Conservation (phyloP, 1,140 invertebrate genomes). For the Drosophila parvula region DNA sequence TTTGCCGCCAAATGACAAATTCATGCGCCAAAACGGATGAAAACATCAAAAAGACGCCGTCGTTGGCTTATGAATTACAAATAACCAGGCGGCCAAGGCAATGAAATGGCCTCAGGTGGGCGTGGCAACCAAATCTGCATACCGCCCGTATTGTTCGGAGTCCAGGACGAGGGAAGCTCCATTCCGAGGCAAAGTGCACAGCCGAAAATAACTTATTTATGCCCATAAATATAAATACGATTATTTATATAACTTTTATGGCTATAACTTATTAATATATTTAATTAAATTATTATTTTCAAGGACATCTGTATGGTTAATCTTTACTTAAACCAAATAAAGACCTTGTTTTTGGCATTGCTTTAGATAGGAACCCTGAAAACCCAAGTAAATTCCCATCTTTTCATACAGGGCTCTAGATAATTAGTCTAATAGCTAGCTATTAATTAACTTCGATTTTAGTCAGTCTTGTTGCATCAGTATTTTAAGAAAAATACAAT, state of each 20-base stretch:
- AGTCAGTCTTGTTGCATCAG: neutral
- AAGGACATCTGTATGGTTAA: neutral
- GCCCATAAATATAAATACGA: no score
- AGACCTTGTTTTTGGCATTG: no score
- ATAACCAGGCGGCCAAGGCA: conserved; percentile 58
- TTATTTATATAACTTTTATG: no score
- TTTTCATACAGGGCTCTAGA: neutral
- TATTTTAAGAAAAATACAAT: neutral
- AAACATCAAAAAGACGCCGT: conserved; percentile 67
- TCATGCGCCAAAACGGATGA: conserved; percentile 58
- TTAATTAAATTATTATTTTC: neutral
- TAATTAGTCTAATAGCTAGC: neutral
- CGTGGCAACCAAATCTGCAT: conserved; percentile 70
- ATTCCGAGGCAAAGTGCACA: conserved; percentile 18
- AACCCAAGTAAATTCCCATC: neutral
- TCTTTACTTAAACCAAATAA: no score
- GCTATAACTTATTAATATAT: no score
- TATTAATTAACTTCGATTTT: neutral
- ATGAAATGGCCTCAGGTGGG: conserved; percentile 49
- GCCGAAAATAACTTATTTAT: no score
- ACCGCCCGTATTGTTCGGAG: conserved; percentile 32
- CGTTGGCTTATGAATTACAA: conserved; percentile 77
- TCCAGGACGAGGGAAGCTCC: conserved; percentile 13
- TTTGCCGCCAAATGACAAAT: conserved; percentile 80
- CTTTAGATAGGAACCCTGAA: neutral